These are phyloP conservation scores for Spisula subtruncata DNA, from an alignment of 2,888 invertebrate genomes.

Conservation along the genomic window DNA sequence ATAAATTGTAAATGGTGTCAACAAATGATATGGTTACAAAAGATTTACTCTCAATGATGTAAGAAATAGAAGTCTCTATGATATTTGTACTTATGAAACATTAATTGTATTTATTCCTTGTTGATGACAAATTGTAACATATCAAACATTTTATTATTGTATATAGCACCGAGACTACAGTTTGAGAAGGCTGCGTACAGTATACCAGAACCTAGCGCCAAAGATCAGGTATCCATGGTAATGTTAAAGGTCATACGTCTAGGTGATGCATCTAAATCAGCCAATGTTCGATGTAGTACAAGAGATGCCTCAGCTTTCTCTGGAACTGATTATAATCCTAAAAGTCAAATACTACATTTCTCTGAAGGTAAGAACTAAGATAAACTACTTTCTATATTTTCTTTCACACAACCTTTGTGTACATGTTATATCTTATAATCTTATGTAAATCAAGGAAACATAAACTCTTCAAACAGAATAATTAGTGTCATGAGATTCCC, in stretches of 20 bases:
- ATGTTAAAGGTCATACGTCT: conserved; percentile 81
- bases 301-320: conserved; percentile 87
- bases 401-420: too few species aligned
- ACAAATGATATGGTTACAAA: too few species aligned
- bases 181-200: conserved; percentile 84
- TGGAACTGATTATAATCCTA: conserved; percentile 86
- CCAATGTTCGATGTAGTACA: conserved; percentile 85
- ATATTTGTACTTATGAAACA: too few species aligned
- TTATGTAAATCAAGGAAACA: too few species aligned
- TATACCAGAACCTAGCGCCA: conserved; percentile 83
- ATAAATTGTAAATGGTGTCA: too few species aligned
- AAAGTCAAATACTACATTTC: conserved; percentile 84
- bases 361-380: conserved; percentile 79
- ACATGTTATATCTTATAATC: too few species aligned
- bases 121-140: not conserved
- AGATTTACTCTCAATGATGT: too few species aligned
- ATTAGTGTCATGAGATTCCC: too few species aligned
- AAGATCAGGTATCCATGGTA: conserved; percentile 78
- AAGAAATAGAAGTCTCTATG: too few species aligned
- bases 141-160: not conserved
- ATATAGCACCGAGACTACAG: conserved; percentile 82
- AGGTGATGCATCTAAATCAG: conserved; percentile 83
- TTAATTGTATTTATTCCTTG: not conserved
- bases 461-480: too few species aligned
- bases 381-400: too few species aligned